Evolutionary conservation across 2,113 vertebrate species (phyloP), one percentile per base, ranked within the genome.

Genomic region (Potamarius usumacintae): DNA sequence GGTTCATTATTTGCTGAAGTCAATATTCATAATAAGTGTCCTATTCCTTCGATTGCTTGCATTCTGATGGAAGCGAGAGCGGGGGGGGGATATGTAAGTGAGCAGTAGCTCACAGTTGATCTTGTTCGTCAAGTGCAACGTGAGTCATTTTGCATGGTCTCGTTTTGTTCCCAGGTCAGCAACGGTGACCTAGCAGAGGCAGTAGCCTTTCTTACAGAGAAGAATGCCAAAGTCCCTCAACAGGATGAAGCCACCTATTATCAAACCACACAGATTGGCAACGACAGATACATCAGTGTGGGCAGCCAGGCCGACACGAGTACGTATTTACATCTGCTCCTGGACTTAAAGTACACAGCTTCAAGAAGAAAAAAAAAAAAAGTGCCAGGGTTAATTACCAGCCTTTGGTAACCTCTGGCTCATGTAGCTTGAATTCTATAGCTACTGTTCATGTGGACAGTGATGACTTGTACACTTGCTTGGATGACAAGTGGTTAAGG

Each of bases 261-360:
- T 90, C 98, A 99, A 92, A 98, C 98, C 11, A 96, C 97, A 0
- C 97, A 98, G 92, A 96, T 97, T 88, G 95, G 96, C 91, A 98
- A 97, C 78, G 98, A 99, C 92, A 93, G 97, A 94, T 99, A 98
- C 77, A 99, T 99, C 96, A 99, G 98, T 1, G 97, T 99, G 94
- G 98, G 97, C 93, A 99, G 97, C 94, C 98, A 99, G 92, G 97
- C 98, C 86, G 98, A 99, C 87, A 96, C 97, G 86, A 99, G 98
- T 99, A 95, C 92, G 98, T 94, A 87, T 88, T 86, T 82, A 63
- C 83, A 86, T 82, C 80, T 85, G 62, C 9, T 86, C 48, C 12
- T 27, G 25, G 48, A 27, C 18, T 78, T 53, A 58, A 57, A 52
- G 72, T 74, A 82, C 78, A 82, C 60, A 60, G 63, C 57, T 42